These are phyloP conservation scores for Psettodes erumei DNA, from an alignment of 2,113 vertebrate genomes.

Conservation along the genomic window DNA sequence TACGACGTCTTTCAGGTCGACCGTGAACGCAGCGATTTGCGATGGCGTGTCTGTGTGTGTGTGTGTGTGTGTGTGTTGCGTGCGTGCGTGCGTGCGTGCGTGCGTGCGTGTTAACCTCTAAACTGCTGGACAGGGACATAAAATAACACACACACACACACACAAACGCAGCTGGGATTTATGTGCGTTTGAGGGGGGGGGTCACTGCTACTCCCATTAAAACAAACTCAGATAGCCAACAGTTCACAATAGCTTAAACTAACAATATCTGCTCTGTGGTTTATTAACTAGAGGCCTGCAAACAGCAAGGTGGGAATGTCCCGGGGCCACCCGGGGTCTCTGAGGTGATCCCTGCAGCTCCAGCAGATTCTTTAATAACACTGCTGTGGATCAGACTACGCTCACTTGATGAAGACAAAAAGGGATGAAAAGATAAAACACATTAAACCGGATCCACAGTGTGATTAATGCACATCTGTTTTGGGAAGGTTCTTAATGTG, in stretches of 20 bases:
- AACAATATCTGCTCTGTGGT: background rate
- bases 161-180: background rate
- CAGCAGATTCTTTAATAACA: background rate
- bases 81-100: background rate
- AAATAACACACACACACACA: background rate
- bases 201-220: background rate
- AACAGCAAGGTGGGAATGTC: background rate
- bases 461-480: constrained; percentile 37
- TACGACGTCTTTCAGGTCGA: background rate
- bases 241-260: background rate
- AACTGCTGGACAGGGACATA: constrained; percentile 24
- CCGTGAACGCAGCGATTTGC: background rate
- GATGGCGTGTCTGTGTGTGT: constrained; percentile 21
- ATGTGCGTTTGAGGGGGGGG: background rate
- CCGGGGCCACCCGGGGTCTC: background rate
- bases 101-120: constrained; percentile 47
- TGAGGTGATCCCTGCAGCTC: background rate
- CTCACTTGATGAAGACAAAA: background rate
- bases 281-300: background rate
- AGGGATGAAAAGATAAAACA: too few species aligned
- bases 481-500: background rate
- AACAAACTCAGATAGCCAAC: too few species aligned
- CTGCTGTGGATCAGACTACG: background rate
- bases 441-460: background rate
- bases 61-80: background rate